A percentile compares a stretch with the other conserved stretches of the same genome.
phyloP scores from a whole-genome alignment of 2,113 vertebrate genomes.

The Vidua macroura region DNA sequence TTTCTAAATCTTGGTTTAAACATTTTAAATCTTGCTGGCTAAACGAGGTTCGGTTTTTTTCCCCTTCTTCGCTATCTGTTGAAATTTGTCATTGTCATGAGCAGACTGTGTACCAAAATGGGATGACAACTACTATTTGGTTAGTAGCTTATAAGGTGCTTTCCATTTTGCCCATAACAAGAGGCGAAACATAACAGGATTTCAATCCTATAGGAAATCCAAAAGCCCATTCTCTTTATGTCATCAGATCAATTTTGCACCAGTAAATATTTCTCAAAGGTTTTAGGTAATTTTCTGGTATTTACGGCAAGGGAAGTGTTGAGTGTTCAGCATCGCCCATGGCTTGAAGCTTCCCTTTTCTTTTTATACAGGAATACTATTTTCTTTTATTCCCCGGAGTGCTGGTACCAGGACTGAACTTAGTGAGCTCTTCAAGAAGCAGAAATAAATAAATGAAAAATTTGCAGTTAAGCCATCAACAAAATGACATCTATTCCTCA shows the following conservation, averaged over 20 bases:
- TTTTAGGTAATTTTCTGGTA: background rate
- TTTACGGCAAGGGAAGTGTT: background rate
- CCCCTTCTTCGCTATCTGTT: background rate
- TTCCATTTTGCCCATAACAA: background rate
- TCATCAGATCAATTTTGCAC: background rate
- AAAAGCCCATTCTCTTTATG: background rate
- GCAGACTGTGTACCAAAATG: background rate
- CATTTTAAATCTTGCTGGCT: background rate
- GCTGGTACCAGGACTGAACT: background rate
- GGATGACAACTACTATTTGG: background rate
- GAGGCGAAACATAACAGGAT: background rate
- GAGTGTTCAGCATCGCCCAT: background rate
- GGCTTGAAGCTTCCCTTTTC: background rate
- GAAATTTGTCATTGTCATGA: background rate
- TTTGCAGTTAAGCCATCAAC: constrained; percentile 53
- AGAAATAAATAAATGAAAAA: constrained; percentile 60
- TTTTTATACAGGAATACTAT: background rate
- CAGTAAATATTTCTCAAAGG: background rate
- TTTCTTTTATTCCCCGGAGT: constrained; percentile 44
- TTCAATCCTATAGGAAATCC: background rate
- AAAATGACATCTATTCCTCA: constrained; percentile 48
- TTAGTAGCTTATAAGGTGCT: background rate
- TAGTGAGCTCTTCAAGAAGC: constrained; percentile 28
- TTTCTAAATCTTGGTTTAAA: background rate
- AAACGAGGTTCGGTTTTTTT: background rate